Evolutionary conservation across 2,888 invertebrate genomes (phyloP), one percentile per base, ranked within the genome.

Genomic region (Chymomyza caudatula): DNA sequence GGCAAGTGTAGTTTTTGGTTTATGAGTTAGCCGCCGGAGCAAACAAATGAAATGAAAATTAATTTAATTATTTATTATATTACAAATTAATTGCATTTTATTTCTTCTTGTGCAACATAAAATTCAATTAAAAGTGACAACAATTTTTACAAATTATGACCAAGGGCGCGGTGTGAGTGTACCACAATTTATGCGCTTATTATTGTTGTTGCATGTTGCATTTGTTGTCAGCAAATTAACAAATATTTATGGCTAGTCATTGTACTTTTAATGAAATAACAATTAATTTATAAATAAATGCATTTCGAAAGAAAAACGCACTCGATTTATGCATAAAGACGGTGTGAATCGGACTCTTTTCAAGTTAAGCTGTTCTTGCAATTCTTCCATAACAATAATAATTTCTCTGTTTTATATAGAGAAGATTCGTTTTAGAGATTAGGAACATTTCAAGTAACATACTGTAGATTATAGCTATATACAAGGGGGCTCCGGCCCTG

Each of bases 61-160:
- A 80, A 86, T 84, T 75, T 63, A 72, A 85, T 82, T 79, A 62
- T 65, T 67, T 66, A 63, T 67, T 69, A 49, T 57, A 60, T 19
- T 60, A 25, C 42, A 53, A 20, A 37, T 15, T 65, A 66, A 64
- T 67, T 66, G 56, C 59, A 71, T 65, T 57, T 25, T 47, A 54
- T 63, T 51, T 13, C 57, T 47, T 43, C 29, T 37, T 37, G 11
- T 37, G 11, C 29, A 11, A 11, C 29, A 37, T 37, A 60, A 81
- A 77, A 86, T 86, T 81, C 68, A 86, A 86, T 82, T 84, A 84
- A 72, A 69, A 65, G 62, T 66, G 65, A 53, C 65, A 71, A 77
- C 6, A 54, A 11, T 23, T 54, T 25, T 54, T 15, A 15, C 17
- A 22, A 37, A 13, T 25, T 54, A 29, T 29, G 4, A 15, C 17